phyloP scores from a whole-genome alignment of 1,140 invertebrate genomes.

The Brachionus paranguensis region DNA sequence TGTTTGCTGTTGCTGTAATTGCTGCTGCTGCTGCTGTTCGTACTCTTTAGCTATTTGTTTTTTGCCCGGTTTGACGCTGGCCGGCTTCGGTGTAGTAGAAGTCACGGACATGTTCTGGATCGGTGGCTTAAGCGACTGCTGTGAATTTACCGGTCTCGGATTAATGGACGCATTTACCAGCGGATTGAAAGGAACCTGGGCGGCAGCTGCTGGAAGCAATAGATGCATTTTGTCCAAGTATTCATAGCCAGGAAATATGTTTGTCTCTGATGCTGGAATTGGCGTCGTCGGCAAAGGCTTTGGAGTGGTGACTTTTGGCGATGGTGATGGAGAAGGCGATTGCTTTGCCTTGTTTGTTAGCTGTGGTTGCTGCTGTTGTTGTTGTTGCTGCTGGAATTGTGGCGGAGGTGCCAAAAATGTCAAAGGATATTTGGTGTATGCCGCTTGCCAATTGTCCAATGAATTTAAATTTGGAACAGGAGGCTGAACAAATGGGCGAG shows the following conservation, averaged over 20 bases:
- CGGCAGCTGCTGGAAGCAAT: not conserved
- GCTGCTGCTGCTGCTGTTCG: not conserved
- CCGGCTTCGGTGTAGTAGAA: not conserved
- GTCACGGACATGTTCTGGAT: not conserved
- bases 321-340: slow-evolving; percentile 16
- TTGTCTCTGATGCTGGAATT: not conserved
- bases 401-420: slow-evolving; percentile 10
- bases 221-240: slow-evolving; percentile 18
- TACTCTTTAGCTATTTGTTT: slow-evolving; percentile 33
- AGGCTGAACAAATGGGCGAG: not conserved
- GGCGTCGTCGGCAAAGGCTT: not conserved
- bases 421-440: slow-evolving; percentile 25
- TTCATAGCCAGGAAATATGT: not conserved
- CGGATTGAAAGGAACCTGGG: not conserved
- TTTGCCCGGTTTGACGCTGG: not conserved
- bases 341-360: not conserved
- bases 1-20: not conserved
- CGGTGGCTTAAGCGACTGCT: not conserved
- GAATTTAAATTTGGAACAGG: not conserved
- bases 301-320: not conserved
- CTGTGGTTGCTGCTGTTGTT: not conserved
- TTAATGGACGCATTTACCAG: not conserved
- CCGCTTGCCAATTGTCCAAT: slow-evolving; percentile 32
- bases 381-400: not conserved
- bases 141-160: not conserved